Percentiles rank a stretch among this genome's conserved stretches.
Evolutionary conservation across 2,797 vertebrate genomes (phyloP).

Genomic region (Schizopygopsis pylzovi): DNA sequence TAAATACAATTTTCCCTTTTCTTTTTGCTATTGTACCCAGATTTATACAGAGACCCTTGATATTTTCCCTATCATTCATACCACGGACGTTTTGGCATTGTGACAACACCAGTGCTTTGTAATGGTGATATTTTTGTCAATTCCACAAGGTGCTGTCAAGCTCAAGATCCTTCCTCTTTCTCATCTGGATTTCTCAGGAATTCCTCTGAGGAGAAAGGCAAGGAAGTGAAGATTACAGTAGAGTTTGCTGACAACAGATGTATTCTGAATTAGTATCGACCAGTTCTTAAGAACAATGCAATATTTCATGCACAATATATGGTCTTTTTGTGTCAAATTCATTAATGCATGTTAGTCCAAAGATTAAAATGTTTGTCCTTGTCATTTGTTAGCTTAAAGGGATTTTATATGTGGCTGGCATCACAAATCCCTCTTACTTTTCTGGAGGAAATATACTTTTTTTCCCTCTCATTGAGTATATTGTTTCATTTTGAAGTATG

Average conservation of each 20-base stretch:
- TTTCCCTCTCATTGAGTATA: neutral
- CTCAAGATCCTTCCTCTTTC: neutral
- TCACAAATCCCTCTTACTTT: neutral
- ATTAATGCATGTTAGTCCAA: neutral
- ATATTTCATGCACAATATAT: neutral
- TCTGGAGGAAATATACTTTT: neutral
- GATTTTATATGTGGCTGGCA: too few species aligned
- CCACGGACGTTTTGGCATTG: neutral
- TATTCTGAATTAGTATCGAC: neutral
- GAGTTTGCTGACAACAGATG: neutral
- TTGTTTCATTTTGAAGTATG: neutral
- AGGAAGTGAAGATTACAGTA: neutral
- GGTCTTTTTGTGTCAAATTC: neutral
- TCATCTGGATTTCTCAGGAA: neutral
- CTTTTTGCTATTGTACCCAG: neutral
- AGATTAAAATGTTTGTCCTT: neutral
- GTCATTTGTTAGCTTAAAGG: neutral
- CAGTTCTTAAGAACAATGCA: neutral
- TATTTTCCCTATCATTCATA: too few species aligned
- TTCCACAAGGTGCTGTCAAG: neutral
- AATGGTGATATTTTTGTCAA: neutral
- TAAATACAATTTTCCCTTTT: too few species aligned
- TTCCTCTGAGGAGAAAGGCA: neutral
- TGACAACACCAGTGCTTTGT: neutral
- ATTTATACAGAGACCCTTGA: neutral